Evolutionary conservation across 1,140 invertebrate species (phyloP).

Genomic region (Drosophila pruinosa): DNA sequence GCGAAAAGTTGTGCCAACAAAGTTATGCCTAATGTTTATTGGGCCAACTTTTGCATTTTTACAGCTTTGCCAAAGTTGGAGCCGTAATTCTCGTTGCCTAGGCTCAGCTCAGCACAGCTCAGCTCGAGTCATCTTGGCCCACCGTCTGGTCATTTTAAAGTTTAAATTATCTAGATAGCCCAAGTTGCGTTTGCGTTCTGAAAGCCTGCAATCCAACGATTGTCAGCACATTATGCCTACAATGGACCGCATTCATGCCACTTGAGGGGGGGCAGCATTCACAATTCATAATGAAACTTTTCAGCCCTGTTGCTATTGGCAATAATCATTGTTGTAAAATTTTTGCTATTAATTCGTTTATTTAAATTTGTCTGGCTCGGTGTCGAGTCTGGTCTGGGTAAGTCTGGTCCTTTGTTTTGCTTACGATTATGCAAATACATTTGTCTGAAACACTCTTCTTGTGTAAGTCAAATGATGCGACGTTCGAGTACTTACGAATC

Average conservation of each 20-base stretch:
- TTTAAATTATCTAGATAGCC: conserved; percentile 67
- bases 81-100: conserved; percentile 48
- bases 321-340: conserved; percentile 63
- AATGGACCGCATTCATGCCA: background rate
- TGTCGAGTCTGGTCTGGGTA: background rate
- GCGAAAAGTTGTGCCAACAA: conserved; percentile 46
- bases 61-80: conserved; percentile 64
- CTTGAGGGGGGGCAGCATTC: background rate
- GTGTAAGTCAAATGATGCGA: conserved; percentile 7
- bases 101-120: conserved; percentile 14
- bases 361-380: conserved; percentile 58
- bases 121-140: background rate
- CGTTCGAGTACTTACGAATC: conserved; percentile 34
- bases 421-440: conserved; percentile 49
- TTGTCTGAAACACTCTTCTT: conserved; percentile 3
- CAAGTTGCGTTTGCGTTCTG: conserved; percentile 35
- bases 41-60: conserved; percentile 78
- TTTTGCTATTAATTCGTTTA: conserved; percentile 66
- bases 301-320: conserved; percentile 40
- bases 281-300: conserved; percentile 46
- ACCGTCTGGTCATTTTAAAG: conserved; percentile 69
- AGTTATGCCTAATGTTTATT: conserved; percentile 81
- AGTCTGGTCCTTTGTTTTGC: conserved; percentile 2
- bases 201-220: conserved; percentile 61
- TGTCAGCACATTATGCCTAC: conserved; percentile 74